Conservation (phyloP, 2,888 invertebrate genomes). For the Melieria picta region DNA sequence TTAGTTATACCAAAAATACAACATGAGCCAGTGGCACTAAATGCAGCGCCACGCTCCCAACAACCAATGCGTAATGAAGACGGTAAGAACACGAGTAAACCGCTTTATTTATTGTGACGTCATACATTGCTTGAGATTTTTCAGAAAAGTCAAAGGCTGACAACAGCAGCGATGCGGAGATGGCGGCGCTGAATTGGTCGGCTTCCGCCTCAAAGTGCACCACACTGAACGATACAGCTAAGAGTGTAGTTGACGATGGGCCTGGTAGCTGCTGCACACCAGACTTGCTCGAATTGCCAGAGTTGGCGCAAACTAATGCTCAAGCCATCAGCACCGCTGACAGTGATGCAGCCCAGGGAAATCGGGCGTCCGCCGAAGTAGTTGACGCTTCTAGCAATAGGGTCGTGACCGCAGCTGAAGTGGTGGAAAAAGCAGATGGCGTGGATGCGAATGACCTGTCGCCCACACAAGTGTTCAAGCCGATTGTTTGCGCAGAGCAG, state of each 20-base stretch:
- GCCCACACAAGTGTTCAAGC: constrained; percentile 35
- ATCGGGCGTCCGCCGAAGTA: background rate
- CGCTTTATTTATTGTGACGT: background rate
- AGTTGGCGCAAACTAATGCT: constrained; percentile 14
- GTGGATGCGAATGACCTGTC: constrained; percentile 21
- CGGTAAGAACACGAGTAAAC: background rate
- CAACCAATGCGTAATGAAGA: background rate
- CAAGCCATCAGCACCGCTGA: background rate
- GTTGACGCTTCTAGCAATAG: background rate
- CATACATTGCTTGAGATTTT: background rate
- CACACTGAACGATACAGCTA: constrained; percentile 30
- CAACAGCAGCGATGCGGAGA: constrained; percentile 40
- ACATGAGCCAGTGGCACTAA: constrained; percentile 35
- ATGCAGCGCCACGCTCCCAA: constrained; percentile 10
- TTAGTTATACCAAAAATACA: constrained; percentile 42
- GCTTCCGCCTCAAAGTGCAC: constrained; percentile 5
- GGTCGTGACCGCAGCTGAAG: background rate
- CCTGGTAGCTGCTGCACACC: constrained; percentile 40
- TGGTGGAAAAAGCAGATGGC: background rate
- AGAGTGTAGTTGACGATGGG: constrained; percentile 10
- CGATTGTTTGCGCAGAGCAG: background rate
- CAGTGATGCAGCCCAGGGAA: background rate
- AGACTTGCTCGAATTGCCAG: constrained; percentile 41
- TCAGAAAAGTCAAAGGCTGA: background rate
- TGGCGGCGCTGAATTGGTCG: constrained; percentile 39